Percentiles rank a stretch among this genome's conserved stretches.
These are phyloP conservation scores for Lomographa bimaculata DNA, from an alignment of 2,888 invertebrate genomes.

Conservation along the genomic window DNA sequence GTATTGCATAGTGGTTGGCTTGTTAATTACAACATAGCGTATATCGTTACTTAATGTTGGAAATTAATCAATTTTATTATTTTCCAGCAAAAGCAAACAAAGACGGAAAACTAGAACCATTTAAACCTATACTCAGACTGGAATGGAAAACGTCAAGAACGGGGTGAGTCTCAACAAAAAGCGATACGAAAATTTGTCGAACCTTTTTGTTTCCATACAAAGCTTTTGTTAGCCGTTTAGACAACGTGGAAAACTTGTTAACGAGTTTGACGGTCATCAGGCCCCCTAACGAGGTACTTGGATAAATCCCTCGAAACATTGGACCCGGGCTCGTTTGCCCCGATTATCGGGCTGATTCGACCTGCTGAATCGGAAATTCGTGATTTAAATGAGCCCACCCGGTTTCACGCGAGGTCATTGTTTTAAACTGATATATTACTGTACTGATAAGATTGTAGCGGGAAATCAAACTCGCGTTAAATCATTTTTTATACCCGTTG, in stretches of 20 bases:
- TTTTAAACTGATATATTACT: too few species aligned
- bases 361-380: slow-evolving; percentile 23
- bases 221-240: slow-evolving; percentile 8
- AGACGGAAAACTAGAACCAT: slow-evolving; percentile 96
- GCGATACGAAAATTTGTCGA: neutral
- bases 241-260: too few species aligned
- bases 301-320: slow-evolving; percentile 7
- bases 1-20: too few species aligned
- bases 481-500: too few species aligned
- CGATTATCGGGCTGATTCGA: slow-evolving; percentile 16
- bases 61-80: too few species aligned
- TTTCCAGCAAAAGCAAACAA: slow-evolving; percentile 94
- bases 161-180: slow-evolving; percentile 84
- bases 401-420: slow-evolving; percentile 5
- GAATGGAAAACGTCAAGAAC: slow-evolving; percentile 96
- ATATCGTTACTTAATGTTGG: too few species aligned
- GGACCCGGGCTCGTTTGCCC: slow-evolving; percentile 18
- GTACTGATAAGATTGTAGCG: slow-evolving; percentile 6
- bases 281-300: slow-evolving; percentile 14
- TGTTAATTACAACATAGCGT: too few species aligned
- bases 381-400: slow-evolving; percentile 9
- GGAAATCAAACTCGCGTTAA: too few species aligned
- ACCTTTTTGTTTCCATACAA: too few species aligned
- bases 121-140: slow-evolving; percentile 97
- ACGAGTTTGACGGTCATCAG: slow-evolving; percentile 12